Evolutionary conservation across 2,113 vertebrate genomes (phyloP).

Genomic region (Noctilio leporinus): DNA sequence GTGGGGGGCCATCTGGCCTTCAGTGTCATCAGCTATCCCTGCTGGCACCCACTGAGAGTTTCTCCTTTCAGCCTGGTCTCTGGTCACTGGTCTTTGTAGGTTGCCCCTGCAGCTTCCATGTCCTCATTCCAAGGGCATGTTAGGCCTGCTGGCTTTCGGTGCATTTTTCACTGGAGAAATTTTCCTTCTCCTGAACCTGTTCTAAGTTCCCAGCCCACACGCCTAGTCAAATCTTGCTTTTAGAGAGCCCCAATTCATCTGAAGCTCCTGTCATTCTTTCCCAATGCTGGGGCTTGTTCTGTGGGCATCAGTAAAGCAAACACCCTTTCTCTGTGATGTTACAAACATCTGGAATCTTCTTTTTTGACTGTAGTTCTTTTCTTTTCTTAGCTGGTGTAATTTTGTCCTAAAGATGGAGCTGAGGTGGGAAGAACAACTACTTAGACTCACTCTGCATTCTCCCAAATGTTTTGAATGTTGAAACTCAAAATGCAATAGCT

Average conservation of each 20-base stretch:
- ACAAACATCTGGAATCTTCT: not conserved
- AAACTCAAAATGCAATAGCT: not conserved
- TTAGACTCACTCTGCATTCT: not conserved
- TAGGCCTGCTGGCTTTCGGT: not conserved
- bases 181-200: not conserved
- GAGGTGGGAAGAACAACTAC: not conserved
- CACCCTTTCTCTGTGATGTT: not conserved
- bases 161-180: not conserved
- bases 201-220: not conserved
- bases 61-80: constrained; percentile 15
- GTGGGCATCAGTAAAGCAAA: not conserved
- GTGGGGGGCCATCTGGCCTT: constrained; percentile 57
- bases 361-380: not conserved
- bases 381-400: not conserved
- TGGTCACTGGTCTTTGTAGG: constrained; percentile 52
- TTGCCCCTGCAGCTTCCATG: not conserved
- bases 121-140: constrained; percentile 37
- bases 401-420: not conserved
- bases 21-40: not conserved
- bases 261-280: not conserved
- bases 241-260: not conserved
- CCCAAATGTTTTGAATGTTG: not conserved
- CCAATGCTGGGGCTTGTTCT: not conserved
- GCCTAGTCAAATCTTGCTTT: not conserved
- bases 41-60: not conserved